A percentile compares a stretch with the other conserved stretches of the same genome.
phyloP scores from a whole-genome alignment of 2,797 vertebrate species.

The Gymnocypris eckloni region DNA sequence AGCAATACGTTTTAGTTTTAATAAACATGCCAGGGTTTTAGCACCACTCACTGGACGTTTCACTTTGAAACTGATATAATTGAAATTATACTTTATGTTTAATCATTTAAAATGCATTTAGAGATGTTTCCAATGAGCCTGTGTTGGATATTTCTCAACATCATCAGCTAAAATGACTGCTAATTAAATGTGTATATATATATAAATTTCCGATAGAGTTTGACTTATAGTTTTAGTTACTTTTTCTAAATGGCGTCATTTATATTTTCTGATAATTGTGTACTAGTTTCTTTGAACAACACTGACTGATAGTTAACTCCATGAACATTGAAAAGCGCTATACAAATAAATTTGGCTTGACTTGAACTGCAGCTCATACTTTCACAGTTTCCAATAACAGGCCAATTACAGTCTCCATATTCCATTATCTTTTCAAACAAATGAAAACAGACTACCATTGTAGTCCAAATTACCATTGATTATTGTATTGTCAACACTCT shows the following conservation, averaged over 20 bases:
- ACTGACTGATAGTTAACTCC: neutral
- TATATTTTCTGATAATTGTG: neutral
- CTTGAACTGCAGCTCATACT: neutral
- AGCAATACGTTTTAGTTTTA: too few species aligned
- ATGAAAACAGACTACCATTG: neutral
- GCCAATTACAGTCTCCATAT: conserved; percentile 6
- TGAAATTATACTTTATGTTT: too few species aligned
- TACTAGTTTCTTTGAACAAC: neutral
- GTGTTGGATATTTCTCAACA: too few species aligned
- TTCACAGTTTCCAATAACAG: neutral
- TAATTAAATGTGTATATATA: neutral
- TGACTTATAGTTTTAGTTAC: too few species aligned
- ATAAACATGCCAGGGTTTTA: too few species aligned
- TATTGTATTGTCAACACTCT: conserved; percentile 6
- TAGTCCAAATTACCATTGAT: conserved; percentile 20
- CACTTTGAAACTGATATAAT: too few species aligned
- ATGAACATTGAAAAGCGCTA: neutral
- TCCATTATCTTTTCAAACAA: conserved; percentile 12
- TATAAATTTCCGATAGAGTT: too few species aligned
- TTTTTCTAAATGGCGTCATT: neutral
- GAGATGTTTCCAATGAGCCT: too few species aligned
- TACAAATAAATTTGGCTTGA: neutral
- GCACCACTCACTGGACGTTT: too few species aligned
- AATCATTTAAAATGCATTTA: too few species aligned
- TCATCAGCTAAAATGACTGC: too few species aligned